Base-by-base conservation (phyloP, 2,113 vertebrate genomes). In the Brachyhypopomus gauderio region DNA sequence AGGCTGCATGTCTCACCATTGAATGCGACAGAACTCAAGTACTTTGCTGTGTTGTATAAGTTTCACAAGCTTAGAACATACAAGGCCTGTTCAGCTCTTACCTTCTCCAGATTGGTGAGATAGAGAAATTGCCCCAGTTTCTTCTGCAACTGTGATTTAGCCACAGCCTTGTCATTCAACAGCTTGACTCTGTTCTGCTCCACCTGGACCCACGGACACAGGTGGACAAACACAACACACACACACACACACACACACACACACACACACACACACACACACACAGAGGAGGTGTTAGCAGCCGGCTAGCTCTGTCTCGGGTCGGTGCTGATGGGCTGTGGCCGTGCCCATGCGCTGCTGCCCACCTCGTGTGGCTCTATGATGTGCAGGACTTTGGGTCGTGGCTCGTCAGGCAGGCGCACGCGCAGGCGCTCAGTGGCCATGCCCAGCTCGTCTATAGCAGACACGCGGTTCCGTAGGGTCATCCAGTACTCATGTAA, bases 401-500 rank as follows among this genome's bases (percentile, higher is more conserved):
- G 98, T 12, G 97, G 96, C 78, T 99, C 98, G 45, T 94, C 95
- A 1, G 97, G 95, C 67, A 98, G 93, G 27, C 96, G 95, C 19
- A 99, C 94, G 62, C 97, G 93, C 7, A 99, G 93, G 5, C 98
- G 91, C 81, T 99, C 97, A 0, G 97, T 98, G 45, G 98, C 98
- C 98, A 98, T 99, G 3, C 97, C 97, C 89, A 99, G 89, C 69
- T 99, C 98, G 86, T 99, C 98, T 45, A 98, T 95, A 85, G 98
- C 97, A 22, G 98, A 99, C 19, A 99, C 97, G 0, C 97, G 96
- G 84, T 99, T 96, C 79, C 98, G 92, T 63, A 99, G 92, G 1
- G 96, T 95, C 97, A 98, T 99, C 97, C 97, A 98, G 85, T 99
- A 99, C 89, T 98, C 97, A 23, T 99, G 97, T 85, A 99, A 92